Conservation (phyloP, 2,888 invertebrate species). For the Temnothorax unifasciatus region DNA sequence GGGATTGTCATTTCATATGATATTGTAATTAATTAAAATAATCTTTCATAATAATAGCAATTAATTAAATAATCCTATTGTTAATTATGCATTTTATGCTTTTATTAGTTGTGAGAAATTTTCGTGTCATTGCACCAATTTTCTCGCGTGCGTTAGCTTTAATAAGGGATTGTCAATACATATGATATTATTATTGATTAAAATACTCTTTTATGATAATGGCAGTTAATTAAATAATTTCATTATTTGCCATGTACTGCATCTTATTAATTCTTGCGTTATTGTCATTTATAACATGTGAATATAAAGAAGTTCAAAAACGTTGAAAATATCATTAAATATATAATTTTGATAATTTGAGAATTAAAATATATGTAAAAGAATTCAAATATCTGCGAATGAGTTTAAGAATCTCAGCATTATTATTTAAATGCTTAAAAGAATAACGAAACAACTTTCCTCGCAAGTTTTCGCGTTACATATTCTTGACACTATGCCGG, state of each 20-base stretch:
- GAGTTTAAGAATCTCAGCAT: neutral
- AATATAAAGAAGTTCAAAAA: neutral
- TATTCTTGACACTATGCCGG: neutral
- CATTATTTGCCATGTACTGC: neutral
- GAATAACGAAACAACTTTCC: neutral
- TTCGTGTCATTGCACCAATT: neutral
- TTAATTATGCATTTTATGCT: neutral
- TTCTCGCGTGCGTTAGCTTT: slow-evolving; percentile 1
- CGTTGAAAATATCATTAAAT: neutral
- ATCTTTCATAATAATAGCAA: neutral
- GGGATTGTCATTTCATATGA: neutral
- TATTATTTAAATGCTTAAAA: neutral
- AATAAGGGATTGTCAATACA: neutral
- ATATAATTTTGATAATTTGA: neutral
- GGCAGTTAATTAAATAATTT: neutral
- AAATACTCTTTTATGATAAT: slow-evolving; percentile 14
- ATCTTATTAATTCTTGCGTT: neutral
- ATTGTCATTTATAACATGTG: neutral
- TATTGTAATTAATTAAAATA: slow-evolving; percentile 29
- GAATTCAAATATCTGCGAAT: neutral
- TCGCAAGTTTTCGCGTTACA: slow-evolving; percentile 17
- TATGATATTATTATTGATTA: neutral
- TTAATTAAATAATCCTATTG: slow-evolving; percentile 1
- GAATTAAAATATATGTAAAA: neutral
- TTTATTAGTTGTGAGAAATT: neutral